Evolutionary conservation across 2,888 invertebrate species (phyloP).

Genomic region (Caenorhabditis doughertyi): DNA sequence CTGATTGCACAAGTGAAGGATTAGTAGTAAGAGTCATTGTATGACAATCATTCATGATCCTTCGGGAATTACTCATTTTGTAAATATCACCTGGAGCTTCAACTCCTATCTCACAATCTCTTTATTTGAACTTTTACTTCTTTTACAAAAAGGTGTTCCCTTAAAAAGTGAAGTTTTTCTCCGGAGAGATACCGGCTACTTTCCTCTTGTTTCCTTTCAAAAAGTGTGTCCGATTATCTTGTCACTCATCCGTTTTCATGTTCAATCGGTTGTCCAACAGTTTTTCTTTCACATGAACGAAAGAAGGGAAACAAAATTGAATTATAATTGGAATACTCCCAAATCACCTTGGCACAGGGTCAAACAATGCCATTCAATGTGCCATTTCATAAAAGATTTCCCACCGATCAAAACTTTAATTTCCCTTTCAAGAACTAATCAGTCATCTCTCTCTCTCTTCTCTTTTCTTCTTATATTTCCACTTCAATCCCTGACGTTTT

Average conservation of each 20-base stretch:
- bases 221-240: conserved; percentile 50
- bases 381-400: not conserved
- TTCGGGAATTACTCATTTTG: conserved; percentile 2
- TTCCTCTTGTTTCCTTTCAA: conserved; percentile 8
- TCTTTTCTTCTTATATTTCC: not conserved
- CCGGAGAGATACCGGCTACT: conserved; percentile 34
- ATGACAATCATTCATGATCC: not conserved
- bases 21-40: not conserved
- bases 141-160: not conserved
- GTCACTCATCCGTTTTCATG: conserved; percentile 49
- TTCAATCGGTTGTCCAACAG: conserved; percentile 3
- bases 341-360: conserved; percentile 51
- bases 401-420: conserved; percentile 13
- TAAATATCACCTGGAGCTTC: not conserved
- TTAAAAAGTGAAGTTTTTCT: conserved; percentile 25
- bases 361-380: conserved; percentile 23
- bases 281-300: not conserved
- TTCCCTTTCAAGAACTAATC: conserved; percentile 58
- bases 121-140: not conserved
- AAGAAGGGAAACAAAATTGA: conserved; percentile 33
- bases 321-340: conserved; percentile 43
- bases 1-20: not conserved
- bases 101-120: not conserved
- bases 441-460: conserved; percentile 11
- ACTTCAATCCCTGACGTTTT: conserved; percentile 35